Percentiles rank a stretch among this genome's conserved stretches.
Conservation (phyloP, 2,888 invertebrate species). For the Philaethria dido region DNA sequence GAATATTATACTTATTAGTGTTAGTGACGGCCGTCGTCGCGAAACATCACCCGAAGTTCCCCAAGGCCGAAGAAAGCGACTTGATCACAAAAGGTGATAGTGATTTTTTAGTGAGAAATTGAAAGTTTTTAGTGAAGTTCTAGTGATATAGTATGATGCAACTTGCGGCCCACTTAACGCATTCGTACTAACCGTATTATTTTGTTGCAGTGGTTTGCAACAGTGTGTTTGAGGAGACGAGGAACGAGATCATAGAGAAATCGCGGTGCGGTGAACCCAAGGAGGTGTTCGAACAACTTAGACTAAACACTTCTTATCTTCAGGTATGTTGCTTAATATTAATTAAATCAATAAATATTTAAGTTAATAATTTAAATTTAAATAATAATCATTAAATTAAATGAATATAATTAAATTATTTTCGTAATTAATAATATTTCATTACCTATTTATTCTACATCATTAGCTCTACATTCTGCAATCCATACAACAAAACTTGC, state of each 20-base stretch:
- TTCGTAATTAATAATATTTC: not conserved
- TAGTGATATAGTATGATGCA: slow-evolving; percentile 45
- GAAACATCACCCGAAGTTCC: slow-evolving; percentile 69
- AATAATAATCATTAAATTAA: not conserved
- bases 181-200: slow-evolving; percentile 23
- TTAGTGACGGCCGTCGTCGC: slow-evolving; percentile 59
- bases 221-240: slow-evolving; percentile 56
- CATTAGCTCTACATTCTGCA: slow-evolving; percentile 21
- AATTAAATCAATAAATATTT: slow-evolving; percentile 7
- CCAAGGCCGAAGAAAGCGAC: slow-evolving; percentile 55
- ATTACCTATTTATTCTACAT: not conserved
- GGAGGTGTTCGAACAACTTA: slow-evolving; percentile 69
- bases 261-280: slow-evolving; percentile 73
- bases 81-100: slow-evolving; percentile 62
- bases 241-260: slow-evolving; percentile 66
- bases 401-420: not conserved
- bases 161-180: slow-evolving; percentile 44
- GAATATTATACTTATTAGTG: slow-evolving; percentile 63
- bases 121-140: slow-evolving; percentile 18
- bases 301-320: slow-evolving; percentile 62
- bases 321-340: slow-evolving; percentile 57
- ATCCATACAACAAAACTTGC: slow-evolving; percentile 19
- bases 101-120: not conserved
- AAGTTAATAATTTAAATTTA: not conserved
- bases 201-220: slow-evolving; percentile 65